Evolutionary conservation across 2,797 vertebrate genomes (phyloP).

Genomic region (Margarornis squamiger): DNA sequence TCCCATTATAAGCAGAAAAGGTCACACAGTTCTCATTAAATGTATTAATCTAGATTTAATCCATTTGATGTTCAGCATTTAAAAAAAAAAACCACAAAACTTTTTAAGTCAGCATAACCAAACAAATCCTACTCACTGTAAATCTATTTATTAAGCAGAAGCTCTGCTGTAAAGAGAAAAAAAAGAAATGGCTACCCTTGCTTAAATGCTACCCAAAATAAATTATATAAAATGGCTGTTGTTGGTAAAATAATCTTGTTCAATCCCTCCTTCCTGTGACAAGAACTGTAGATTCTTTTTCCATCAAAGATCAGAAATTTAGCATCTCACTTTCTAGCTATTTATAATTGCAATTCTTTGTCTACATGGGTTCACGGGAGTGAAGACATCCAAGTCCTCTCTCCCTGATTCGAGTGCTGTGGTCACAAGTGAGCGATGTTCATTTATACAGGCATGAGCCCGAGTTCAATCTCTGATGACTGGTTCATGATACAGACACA

Average conservation of each 20-base stretch:
- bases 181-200: background rate
- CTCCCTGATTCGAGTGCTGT: background rate
- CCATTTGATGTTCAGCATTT: background rate
- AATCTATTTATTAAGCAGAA: background rate
- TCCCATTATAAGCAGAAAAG: constrained; percentile 29
- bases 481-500: background rate
- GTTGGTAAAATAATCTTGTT: background rate
- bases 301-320: background rate
- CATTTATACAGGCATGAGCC: background rate
- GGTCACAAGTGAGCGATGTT: background rate
- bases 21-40: background rate
- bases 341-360: background rate
- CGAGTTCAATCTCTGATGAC: background rate
- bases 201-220: background rate
- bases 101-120: background rate
- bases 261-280: background rate
- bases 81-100: background rate
- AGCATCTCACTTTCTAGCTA: background rate
- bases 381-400: background rate
- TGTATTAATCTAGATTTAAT: constrained; percentile 5
- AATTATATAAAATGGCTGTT: background rate
- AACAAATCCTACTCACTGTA: background rate
- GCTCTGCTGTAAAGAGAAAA: background rate
- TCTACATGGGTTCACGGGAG: background rate
- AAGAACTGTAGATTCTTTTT: background rate